phyloP scores from a whole-genome alignment of 2,888 invertebrate species.

The Exephanes ischioxanthus region DNA sequence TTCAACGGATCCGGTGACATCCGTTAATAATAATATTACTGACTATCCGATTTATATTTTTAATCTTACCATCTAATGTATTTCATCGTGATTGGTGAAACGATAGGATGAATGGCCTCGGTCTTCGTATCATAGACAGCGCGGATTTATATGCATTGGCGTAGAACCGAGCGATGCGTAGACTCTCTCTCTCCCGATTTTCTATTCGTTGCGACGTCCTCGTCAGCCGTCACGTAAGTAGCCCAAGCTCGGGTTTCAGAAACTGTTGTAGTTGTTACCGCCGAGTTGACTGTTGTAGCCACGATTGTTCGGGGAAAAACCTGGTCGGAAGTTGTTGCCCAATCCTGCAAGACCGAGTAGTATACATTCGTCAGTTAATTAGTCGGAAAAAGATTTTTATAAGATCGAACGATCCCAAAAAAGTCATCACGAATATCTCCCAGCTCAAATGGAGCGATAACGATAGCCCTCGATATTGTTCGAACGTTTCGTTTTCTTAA shows the following conservation, averaged over 20 bases:
- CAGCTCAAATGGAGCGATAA: no score
- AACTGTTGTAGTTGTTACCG: conserved; percentile 82
- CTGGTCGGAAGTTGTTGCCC: conserved; percentile 82
- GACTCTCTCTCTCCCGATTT: conserved; percentile 13
- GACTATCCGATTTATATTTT: conserved; percentile 37
- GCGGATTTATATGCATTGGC: conserved; percentile 35
- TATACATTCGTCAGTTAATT: no score
- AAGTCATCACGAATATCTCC: no score
- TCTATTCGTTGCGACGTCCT: conserved; percentile 27
- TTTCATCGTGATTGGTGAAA: conserved; percentile 47
- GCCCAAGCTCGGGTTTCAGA: conserved; percentile 75
- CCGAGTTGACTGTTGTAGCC: conserved; percentile 82
- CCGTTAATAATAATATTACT: conserved; percentile 20
- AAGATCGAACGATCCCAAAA: no score
- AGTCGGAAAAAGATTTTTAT: no score
- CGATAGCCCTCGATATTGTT: no score
- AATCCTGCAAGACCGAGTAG: conserved; percentile 73
- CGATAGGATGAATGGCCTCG: conserved; percentile 31
- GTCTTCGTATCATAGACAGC: conserved; percentile 40
- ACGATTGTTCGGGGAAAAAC: conserved; percentile 81
- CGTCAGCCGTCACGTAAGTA: conserved; percentile 44
- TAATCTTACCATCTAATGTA: conserved; percentile 54
- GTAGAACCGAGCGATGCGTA: conserved; percentile 32
- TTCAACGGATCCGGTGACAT: conserved; percentile 6
- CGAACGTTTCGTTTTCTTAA: no score